These are phyloP conservation scores for Oligia strigilis DNA, from an alignment of 2,888 invertebrate genomes.

Conservation along the genomic window DNA sequence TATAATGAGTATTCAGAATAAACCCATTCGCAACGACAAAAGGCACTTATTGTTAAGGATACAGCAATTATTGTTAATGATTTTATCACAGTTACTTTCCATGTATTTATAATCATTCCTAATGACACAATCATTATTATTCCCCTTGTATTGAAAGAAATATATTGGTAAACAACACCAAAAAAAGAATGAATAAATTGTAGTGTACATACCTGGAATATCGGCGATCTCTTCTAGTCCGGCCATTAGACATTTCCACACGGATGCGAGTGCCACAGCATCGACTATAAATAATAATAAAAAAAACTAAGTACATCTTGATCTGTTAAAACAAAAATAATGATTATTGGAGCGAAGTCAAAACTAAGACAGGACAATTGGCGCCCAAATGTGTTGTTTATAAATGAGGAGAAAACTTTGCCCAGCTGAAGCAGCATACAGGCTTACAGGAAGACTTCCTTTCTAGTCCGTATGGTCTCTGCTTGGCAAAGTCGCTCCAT, in stretches of 20 bases:
- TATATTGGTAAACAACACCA: slow-evolving; percentile 43
- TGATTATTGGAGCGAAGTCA: not conserved
- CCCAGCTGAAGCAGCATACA: not conserved
- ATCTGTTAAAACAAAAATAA: not conserved
- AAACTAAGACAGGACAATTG: not conserved
- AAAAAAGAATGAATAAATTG: slow-evolving; percentile 11
- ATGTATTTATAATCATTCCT: not conserved
- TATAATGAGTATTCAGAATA: slow-evolving; percentile 11
- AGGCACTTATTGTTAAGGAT: slow-evolving; percentile 1
- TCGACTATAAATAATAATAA: slow-evolving; percentile 89
- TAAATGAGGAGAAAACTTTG: not conserved
- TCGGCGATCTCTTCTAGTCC: slow-evolving; percentile 93
- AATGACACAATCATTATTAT: slow-evolving; percentile 31
- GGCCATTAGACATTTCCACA: slow-evolving; percentile 98
- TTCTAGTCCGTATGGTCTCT: not conserved
- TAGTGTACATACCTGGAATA: slow-evolving; percentile 73
- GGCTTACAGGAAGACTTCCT: not conserved
- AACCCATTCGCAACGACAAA: slow-evolving; percentile 1
- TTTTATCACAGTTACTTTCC: not conserved
- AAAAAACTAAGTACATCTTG: not conserved
- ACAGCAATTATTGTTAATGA: slow-evolving; percentile 1
- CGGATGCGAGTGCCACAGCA: slow-evolving; percentile 97
- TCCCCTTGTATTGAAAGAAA: slow-evolving; percentile 22
- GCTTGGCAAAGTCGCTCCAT: no score
- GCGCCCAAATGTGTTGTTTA: not conserved